Evolutionary conservation across 2,797 vertebrate species (phyloP), one percentile per base, ranked within the genome.

Genomic region (Sebastes hopkinsi): DNA sequence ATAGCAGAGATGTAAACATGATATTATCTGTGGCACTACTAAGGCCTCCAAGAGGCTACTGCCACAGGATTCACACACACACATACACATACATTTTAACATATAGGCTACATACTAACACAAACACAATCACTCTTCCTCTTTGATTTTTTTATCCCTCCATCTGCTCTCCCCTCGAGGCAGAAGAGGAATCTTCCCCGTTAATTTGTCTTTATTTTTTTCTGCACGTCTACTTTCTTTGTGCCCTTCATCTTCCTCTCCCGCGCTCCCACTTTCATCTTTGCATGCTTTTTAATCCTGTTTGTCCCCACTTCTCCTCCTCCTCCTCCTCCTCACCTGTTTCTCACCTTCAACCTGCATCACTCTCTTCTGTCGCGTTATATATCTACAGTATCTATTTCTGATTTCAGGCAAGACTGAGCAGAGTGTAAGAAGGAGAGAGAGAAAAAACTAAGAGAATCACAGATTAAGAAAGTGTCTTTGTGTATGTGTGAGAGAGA

Each of bases 251-350:
- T 85, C 80, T 75, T 59, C 52, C 64, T 75, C 71, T 73, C 69
- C 29, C 22, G 16, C n/a, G 5, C 55, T 73, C 50, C 9, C 36
- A 55, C 79, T 91, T 86, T 87, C 79, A 88, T 89, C 83, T 88
- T 67, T 67, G 38, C 79, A 83, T 83, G 75, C 74, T 85, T 79
- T 46, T 89, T 89, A 88, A 89, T 89, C 89, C 81, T 83, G 70
- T 88, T 87, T 89, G 69, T 78, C 80, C 52, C 72, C 52, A 50
- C 72, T 29, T 23, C 60, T 75, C 59, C 65, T 56, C 27, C 68
- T 75, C 60, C 64, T 75, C 60, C 64, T 67, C 46, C 59, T 72
- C 34, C 27, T 85, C 67, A 83, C 79, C 79, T 81, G 56, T 69
- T 72, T 79, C 46, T 88, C 87, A 81, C 79, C 74, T 80, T 76